A percentile compares a stretch with the other conserved stretches of the same genome.
Evolutionary conservation across 2,113 vertebrate species (phyloP).

Genomic region (Castor canadensis): DNA sequence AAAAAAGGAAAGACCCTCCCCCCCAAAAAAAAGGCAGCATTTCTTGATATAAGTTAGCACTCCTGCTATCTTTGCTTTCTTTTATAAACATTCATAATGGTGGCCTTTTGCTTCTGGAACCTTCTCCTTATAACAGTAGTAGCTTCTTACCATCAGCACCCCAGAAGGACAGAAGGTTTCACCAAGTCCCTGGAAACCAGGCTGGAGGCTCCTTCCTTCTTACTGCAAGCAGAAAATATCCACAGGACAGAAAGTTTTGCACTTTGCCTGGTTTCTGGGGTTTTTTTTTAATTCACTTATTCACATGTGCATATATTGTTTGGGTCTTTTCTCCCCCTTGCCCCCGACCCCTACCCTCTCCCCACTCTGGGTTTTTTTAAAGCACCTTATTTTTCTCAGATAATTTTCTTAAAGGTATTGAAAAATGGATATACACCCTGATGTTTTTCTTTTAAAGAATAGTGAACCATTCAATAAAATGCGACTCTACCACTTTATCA

Average conservation of each 20-base stretch:
- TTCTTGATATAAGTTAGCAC: background rate
- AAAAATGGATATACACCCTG: background rate
- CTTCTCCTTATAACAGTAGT: background rate
- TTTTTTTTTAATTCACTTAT: too few species aligned
- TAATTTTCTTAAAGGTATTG: background rate
- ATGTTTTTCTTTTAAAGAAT: background rate
- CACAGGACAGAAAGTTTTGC: slow-evolving; percentile 9
- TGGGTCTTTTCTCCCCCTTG: too few species aligned
- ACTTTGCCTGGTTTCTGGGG: background rate
- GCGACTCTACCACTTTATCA: background rate
- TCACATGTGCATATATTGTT: too few species aligned
- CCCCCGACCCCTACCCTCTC: too few species aligned
- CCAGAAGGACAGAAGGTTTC: background rate
- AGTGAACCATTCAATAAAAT: background rate
- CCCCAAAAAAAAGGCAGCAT: too few species aligned
- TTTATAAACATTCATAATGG: background rate
- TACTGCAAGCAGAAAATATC: background rate
- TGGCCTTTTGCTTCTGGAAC: background rate
- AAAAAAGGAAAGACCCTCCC: too few species aligned
- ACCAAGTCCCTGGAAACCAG: background rate
- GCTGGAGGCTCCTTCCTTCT: background rate
- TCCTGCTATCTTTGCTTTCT: background rate
- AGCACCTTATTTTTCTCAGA: background rate
- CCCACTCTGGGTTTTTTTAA: too few species aligned
- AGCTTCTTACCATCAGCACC: background rate